Percentiles rank a stretch among this genome's conserved stretches.
Evolutionary conservation across 2,797 vertebrate species (phyloP).

Genomic region (Danio albolineatus): DNA sequence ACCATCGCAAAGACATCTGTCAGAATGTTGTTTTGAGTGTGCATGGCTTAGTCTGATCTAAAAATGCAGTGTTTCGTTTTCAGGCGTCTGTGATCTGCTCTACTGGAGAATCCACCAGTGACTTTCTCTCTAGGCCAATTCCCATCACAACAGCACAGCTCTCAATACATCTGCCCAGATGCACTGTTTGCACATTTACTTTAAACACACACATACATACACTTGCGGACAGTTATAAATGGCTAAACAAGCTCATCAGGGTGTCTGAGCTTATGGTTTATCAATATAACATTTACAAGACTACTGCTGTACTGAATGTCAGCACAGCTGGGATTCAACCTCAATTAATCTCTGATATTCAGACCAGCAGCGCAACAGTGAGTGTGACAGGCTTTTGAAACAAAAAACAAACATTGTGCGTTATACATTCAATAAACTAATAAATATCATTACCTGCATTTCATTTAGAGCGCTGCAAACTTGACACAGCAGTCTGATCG

Average conservation of each 20-base stretch:
- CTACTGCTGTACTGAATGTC: neutral
- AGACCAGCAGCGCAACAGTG: neutral
- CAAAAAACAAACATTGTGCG: too few relatives aligned
- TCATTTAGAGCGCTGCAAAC: too few relatives aligned
- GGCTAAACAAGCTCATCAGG: neutral
- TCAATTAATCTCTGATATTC: neutral
- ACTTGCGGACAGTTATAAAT: neutral
- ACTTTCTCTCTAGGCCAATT: slow-evolving; percentile 22
- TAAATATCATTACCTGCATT: too few relatives aligned
- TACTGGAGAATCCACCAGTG: slow-evolving; percentile 23
- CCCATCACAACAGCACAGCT: slow-evolving; percentile 12
- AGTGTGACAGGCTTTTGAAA: neutral
- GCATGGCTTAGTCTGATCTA: neutral
- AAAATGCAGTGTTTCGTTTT: slow-evolving; percentile 14
- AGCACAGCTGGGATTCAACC: neutral
- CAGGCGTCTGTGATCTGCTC: slow-evolving; percentile 28
- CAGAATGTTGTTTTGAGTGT: slow-evolving; percentile 8
- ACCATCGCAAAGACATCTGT: slow-evolving; percentile 1
- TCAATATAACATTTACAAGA: neutral
- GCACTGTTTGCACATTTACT: neutral
- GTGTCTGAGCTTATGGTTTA: slow-evolving; percentile 9
- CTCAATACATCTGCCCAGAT: neutral
- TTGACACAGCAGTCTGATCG: too few relatives aligned
- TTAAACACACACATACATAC: slow-evolving; percentile 25
- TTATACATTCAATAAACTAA: neutral